phyloP scores from a whole-genome alignment of 2,797 vertebrate species.

The Danio tinwini region DNA sequence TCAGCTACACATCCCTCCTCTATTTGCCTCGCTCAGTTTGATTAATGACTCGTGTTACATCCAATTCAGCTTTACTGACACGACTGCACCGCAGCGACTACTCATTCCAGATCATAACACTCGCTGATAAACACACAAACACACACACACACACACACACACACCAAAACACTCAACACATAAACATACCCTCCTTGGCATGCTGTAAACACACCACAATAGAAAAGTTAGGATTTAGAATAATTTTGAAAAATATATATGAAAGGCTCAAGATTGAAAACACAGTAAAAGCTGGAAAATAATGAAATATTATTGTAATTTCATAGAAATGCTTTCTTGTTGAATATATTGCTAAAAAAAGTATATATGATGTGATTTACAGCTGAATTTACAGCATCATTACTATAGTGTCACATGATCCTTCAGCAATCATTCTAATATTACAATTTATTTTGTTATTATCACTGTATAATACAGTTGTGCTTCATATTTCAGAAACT shows the following conservation, averaged over 20 bases:
- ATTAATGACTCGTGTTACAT: slow-evolving; percentile 46
- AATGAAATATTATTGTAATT: not conserved
- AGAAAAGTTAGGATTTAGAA: not conserved
- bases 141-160: too few species aligned
- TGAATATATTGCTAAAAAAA: not conserved
- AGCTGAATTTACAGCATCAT: not conserved
- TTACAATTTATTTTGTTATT: not conserved
- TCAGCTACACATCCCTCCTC: slow-evolving; percentile 49
- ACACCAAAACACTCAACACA: too few species aligned
- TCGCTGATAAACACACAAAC: too few species aligned
- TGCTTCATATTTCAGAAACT: not conserved
- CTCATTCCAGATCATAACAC: slow-evolving; percentile 22
- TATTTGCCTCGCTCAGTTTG: slow-evolving; percentile 1
- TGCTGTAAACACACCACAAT: not conserved
- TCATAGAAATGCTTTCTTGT: not conserved
- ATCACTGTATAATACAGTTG: not conserved
- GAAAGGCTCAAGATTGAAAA: too few species aligned
- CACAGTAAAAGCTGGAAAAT: not conserved
- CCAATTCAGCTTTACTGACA: slow-evolving; percentile 44
- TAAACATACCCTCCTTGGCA: slow-evolving; percentile 24
- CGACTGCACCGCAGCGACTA: slow-evolving; percentile 51
- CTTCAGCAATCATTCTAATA: not conserved
- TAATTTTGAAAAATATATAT: too few species aligned
- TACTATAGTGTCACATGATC: not conserved
- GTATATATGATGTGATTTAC: not conserved